Percentiles rank a stretch among this genome's conserved stretches.
phyloP scores from a whole-genome alignment of 2,113 vertebrate species.

The Petrocephalus zakoni region DNA sequence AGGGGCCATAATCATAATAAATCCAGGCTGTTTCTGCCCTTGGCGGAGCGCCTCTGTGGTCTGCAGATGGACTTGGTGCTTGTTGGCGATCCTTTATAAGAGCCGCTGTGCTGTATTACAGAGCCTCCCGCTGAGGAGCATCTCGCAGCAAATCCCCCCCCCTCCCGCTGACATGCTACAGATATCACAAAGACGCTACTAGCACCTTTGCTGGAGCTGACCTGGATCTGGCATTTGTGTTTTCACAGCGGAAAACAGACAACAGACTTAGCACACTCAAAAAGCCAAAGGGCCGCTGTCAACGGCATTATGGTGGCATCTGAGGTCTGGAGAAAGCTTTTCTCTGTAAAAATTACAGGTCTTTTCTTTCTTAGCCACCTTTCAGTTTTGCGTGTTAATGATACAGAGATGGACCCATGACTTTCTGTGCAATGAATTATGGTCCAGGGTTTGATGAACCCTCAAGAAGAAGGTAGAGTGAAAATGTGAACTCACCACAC shows the following conservation, averaged over 20 bases:
- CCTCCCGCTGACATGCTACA: background rate
- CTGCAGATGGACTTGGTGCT: background rate
- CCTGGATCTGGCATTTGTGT: background rate
- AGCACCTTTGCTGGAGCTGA: background rate
- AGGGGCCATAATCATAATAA: background rate
- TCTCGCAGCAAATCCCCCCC: background rate
- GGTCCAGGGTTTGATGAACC: background rate
- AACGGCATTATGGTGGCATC: background rate
- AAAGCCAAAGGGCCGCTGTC: background rate
- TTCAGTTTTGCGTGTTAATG: background rate
- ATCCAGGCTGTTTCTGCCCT: background rate
- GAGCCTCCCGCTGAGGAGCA: background rate
- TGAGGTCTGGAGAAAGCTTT: background rate
- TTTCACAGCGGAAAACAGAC: background rate
- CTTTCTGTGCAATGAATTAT: background rate
- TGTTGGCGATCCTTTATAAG: background rate
- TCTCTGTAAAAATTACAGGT: background rate
- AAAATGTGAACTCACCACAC: background rate
- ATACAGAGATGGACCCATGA: background rate
- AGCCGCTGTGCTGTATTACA: background rate
- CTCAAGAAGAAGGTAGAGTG: background rate
- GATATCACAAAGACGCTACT: background rate
- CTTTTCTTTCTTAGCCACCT: background rate
- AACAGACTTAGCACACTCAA: background rate
- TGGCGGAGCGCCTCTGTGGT: background rate